phyloP scores from a whole-genome alignment of 1,140 invertebrate species.

The Venturia canescens region DNA sequence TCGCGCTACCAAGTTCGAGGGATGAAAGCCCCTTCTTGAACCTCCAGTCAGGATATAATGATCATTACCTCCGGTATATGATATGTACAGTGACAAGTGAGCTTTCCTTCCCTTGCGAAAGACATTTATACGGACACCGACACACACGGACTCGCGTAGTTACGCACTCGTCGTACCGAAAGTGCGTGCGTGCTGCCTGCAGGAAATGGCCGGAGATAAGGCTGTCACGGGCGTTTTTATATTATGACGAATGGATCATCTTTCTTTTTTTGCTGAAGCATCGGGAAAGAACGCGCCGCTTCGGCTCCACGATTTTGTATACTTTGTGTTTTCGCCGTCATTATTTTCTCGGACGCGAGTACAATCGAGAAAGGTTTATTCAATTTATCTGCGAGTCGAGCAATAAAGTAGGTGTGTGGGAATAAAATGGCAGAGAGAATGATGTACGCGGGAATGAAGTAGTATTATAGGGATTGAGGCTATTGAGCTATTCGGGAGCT shows the following conservation, averaged over 20 bases:
- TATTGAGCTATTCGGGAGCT: constrained; percentile 41
- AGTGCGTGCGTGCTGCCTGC: constrained; percentile 59
- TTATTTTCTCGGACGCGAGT: constrained; percentile 29
- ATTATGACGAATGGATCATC: constrained; percentile 74
- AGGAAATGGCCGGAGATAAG: constrained; percentile 75
- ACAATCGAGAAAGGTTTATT: constrained; percentile 42
- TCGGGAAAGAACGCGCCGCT: background rate
- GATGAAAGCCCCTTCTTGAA: constrained; percentile 14
- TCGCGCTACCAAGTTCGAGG: constrained; percentile 7
- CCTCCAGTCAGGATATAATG: constrained; percentile 65
- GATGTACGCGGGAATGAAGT: background rate
- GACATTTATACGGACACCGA: background rate
- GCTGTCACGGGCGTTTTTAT: constrained; percentile 74
- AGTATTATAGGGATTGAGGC: background rate
- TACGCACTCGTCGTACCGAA: constrained; percentile 7
- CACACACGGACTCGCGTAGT: background rate
- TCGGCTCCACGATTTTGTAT: constrained; percentile 4
- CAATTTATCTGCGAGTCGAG: constrained; percentile 25
- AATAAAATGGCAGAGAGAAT: background rate
- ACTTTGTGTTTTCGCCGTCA: constrained; percentile 10
- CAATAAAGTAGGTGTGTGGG: constrained; percentile 2
- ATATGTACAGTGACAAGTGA: constrained; percentile 72
- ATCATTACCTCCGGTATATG: constrained; percentile 74
- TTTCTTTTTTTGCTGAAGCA: constrained; percentile 59
- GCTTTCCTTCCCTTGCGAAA: constrained; percentile 50